phyloP scores from a whole-genome alignment of 2,888 invertebrate genomes.

The Apamea sordens region DNA sequence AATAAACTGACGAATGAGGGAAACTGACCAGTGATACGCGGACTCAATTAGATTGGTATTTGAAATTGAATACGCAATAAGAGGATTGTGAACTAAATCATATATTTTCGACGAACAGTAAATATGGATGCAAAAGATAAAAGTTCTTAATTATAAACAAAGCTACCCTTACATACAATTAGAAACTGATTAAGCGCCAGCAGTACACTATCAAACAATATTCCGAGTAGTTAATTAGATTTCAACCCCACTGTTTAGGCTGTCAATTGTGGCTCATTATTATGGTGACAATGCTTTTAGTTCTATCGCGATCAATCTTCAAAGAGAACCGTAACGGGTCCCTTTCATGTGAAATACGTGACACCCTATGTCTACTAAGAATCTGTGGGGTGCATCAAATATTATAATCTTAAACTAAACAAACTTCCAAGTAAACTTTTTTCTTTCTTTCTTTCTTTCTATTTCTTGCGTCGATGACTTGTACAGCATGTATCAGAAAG shows the following conservation, averaged over 20 bases:
- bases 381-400: slow-evolving; percentile 41
- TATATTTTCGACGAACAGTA: not conserved
- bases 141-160: not conserved
- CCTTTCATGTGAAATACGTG: slow-evolving; percentile 7
- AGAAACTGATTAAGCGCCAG: not conserved
- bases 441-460: too few relatives aligned
- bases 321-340: slow-evolving; percentile 22
- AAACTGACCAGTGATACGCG: too few relatives aligned
- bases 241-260: slow-evolving; percentile 29
- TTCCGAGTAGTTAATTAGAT: slow-evolving; percentile 39
- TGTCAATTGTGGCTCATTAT: slow-evolving; percentile 34
- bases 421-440: too few relatives aligned
- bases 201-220: slow-evolving; percentile 9
- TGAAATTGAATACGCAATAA: not conserved
- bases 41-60: not conserved
- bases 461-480: too few relatives aligned
- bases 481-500: not conserved
- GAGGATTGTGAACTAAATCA: not conserved
- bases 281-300: slow-evolving; percentile 37
- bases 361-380: slow-evolving; percentile 9
- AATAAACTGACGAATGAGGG: too few relatives aligned
- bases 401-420: slow-evolving; percentile 13
- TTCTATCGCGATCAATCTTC: slow-evolving; percentile 42
- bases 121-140: not conserved
- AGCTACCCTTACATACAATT: not conserved